A percentile compares a stretch with the other conserved stretches of the same genome.
Evolutionary conservation across 2,113 vertebrate species (phyloP).

Genomic region (Cheirogaleus medius): DNA sequence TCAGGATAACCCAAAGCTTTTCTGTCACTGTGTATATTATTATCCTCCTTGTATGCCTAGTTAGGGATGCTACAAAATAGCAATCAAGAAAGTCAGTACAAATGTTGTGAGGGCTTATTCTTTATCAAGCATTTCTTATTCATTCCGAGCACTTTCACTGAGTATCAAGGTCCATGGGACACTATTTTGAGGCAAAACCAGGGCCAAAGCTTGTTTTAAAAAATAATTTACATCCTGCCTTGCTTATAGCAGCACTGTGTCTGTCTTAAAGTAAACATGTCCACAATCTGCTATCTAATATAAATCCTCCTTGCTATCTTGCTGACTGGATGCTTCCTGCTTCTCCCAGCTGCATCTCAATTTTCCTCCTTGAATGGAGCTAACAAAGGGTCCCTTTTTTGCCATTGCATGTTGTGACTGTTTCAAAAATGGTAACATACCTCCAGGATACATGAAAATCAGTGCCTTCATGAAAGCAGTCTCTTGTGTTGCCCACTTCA

Average conservation of each 20-base stretch:
- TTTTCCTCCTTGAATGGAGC: slow-evolving; percentile 59
- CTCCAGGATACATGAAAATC: slow-evolving; percentile 54
- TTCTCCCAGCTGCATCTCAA: slow-evolving; percentile 63
- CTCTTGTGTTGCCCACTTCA: slow-evolving; percentile 43
- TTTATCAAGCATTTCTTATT: background rate
- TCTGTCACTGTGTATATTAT: background rate
- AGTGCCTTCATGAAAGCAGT: slow-evolving; percentile 18
- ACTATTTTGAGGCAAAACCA: background rate
- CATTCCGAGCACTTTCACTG: background rate
- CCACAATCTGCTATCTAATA: slow-evolving; percentile 30
- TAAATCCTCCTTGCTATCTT: slow-evolving; percentile 50
- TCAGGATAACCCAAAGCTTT: background rate
- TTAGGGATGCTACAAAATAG: background rate
- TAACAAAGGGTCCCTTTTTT: slow-evolving; percentile 55
- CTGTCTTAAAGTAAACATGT: slow-evolving; percentile 32
- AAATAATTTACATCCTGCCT: background rate
- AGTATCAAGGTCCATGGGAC: background rate
- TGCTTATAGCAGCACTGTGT: background rate
- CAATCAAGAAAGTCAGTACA: background rate
- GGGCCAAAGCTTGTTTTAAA: background rate
- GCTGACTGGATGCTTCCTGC: slow-evolving; percentile 48
- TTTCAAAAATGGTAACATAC: slow-evolving; percentile 61
- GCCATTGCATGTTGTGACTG: slow-evolving; percentile 15
- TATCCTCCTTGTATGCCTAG: background rate
- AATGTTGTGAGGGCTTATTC: background rate